Conservation (phyloP, 2,888 invertebrate species). For the Priocnemis perturbator region DNA sequence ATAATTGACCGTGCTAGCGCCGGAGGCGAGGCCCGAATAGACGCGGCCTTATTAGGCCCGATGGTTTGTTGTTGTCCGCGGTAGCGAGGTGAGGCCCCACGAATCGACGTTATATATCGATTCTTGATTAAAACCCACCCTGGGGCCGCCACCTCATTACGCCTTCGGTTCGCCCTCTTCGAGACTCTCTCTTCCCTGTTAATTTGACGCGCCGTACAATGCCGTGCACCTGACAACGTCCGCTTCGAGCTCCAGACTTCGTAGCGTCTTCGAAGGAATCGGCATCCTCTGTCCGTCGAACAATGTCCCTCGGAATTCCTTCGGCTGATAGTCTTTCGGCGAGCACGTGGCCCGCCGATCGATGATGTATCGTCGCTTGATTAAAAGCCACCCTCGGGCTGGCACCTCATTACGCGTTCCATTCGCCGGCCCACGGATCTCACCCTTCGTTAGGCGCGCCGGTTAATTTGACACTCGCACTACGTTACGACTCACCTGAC, state of each 20-base stretch:
- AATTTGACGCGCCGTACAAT: conserved; percentile 44
- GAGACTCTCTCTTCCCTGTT: conserved; percentile 18
- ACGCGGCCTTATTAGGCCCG: conserved; percentile 67
- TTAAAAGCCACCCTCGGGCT: conserved; percentile 70
- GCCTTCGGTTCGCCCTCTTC: conserved; percentile 42
- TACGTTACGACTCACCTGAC: neutral
- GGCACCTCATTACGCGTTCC: conserved; percentile 69
- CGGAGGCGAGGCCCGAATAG: conserved; percentile 64
- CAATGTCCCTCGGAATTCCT: too few relatives aligned
- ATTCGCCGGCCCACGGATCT: conserved; percentile 10
- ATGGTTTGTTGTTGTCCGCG: conserved; percentile 61
- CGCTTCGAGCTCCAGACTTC: neutral
- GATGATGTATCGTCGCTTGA: conserved; percentile 71
- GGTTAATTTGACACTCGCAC: conserved; percentile 52
- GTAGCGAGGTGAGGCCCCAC: conserved; percentile 59
- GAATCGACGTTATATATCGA: conserved; percentile 69
- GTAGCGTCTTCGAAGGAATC: neutral
- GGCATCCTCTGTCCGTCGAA: too few relatives aligned
- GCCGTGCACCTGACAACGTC: too few relatives aligned
- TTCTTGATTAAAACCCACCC: conserved; percentile 72
- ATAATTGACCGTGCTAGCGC: conserved; percentile 70
- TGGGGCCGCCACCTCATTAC: conserved; percentile 70
- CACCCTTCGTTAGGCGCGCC: conserved; percentile 27
- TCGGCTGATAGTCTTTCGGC: conserved; percentile 29
- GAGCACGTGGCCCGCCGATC: conserved; percentile 57